phyloP scores from a whole-genome alignment of 2,113 vertebrate species.

The Plestiodon gilberti region DNA sequence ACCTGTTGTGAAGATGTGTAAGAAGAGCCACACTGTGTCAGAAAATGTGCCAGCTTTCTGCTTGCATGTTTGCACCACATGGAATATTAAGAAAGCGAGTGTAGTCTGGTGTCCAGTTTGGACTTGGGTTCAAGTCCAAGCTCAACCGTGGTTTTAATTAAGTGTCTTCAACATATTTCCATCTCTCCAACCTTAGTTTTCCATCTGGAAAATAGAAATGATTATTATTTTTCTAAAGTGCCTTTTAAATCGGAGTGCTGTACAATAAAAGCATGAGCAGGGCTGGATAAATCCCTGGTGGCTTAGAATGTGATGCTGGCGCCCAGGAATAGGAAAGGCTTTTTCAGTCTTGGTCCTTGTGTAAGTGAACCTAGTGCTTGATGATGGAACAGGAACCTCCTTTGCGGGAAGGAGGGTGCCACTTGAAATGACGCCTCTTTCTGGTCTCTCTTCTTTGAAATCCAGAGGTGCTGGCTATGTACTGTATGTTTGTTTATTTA shows the following conservation, averaged over 20 bases:
- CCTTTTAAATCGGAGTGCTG: not conserved
- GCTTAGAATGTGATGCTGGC: too few species aligned
- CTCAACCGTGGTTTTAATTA: not conserved
- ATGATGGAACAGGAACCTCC: too few species aligned
- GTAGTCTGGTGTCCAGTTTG: not conserved
- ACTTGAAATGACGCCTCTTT: too few species aligned
- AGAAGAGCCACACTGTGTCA: not conserved
- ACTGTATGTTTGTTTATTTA: too few species aligned
- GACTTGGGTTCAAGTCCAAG: not conserved
- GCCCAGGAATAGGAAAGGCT: too few species aligned
- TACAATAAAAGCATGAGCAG: not conserved
- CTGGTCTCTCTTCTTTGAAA: too few species aligned
- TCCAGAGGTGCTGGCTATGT: too few species aligned
- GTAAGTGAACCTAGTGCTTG: too few species aligned
- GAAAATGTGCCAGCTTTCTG: not conserved
- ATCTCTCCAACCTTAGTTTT: not conserved
- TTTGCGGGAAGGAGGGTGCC: too few species aligned
- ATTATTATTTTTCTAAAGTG: not conserved
- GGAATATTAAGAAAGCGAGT: not conserved
- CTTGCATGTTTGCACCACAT: too few species aligned
- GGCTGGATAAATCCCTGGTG: not conserved
- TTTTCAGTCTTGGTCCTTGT: too few species aligned
- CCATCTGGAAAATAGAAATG: too few species aligned
- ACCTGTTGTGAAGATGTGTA: not conserved
- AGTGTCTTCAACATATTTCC: not conserved